These are phyloP conservation scores for Coturnix japonica DNA, from an alignment of 2,113 vertebrate species.

Conservation along the genomic window DNA sequence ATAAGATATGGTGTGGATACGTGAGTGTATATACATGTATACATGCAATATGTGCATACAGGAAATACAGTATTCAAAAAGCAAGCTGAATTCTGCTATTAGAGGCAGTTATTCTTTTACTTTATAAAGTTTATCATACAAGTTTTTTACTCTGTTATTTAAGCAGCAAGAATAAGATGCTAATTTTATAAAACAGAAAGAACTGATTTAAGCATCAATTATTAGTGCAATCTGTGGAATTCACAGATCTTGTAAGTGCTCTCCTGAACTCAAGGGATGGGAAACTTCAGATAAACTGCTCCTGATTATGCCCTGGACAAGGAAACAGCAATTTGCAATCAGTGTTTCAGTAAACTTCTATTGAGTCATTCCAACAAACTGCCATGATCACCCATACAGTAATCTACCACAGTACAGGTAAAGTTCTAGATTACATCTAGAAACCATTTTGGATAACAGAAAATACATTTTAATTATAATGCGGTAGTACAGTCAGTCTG, in stretches of 20 bases:
- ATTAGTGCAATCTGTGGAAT: background rate
- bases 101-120: background rate
- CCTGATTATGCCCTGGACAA: background rate
- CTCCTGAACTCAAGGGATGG: background rate
- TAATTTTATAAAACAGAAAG: background rate
- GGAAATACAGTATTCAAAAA: background rate
- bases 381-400: background rate
- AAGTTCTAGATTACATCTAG: background rate
- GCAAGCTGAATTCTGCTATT: background rate
- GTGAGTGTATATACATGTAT: rapidly evolving
- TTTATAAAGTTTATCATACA: background rate
- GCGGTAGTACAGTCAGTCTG: background rate
- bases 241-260: background rate
- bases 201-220: background rate
- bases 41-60: background rate
- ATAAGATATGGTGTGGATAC: background rate
- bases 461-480: background rate
- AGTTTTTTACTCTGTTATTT: background rate
- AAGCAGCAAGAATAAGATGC: background rate
- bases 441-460: background rate
- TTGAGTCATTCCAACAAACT: background rate
- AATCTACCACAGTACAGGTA: background rate
- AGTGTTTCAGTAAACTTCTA: background rate
- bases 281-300: background rate
- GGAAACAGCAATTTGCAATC: background rate